Base-by-base conservation (phyloP, 2,113 vertebrate genomes). In the Cacatua alba region DNA sequence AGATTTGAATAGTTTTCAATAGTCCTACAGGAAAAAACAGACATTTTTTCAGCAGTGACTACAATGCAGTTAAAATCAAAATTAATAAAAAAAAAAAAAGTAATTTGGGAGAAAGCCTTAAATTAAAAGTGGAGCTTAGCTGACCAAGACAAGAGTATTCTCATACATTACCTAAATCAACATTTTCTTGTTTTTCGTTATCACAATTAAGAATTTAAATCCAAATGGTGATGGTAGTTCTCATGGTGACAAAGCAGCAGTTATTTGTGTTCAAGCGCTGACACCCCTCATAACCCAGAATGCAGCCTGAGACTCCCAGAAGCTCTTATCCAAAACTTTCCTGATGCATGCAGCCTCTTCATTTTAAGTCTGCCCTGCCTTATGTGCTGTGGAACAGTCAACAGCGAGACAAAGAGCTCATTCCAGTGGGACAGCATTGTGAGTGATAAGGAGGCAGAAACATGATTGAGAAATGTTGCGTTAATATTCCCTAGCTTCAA, bases 141-240 rank as follows among this genome's bases (percentile, higher is more conserved):
- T 91, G 64, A 11, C 15, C n/a, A 48, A 7, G 25, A 39, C n/a
- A 26, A 60, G 11, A 51, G 6, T 62, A 44, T 57, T 80, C 35
- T 65, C 41, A 74, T 19, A 53, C 15, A 25, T 52, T 65, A 37
- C 49, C 46, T 44, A 35, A 13, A 19, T 57, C 2, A 48, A 57
- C 5, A 1, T 17, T 68, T 80, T 48, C 68, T 48, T 39, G 6
- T 53, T 68, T 63, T 33, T 53, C 65, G 14, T 48, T 83, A 41
- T 70, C 28, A 81, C 78, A 88, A 26, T n/a, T 31, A 41, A 51
- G 33, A 44, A 46, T 82, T 84, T 39, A 91, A 84, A 52, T 7
- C 7, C 1, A 4, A 0, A 8, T 72, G n/a, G 35, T 33, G 31
- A 4, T 60, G n/a, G 24, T 49, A 49, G n/a, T 12, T 70, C 46